A percentile compares a stretch with the other conserved stretches of the same genome.
phyloP scores from a whole-genome alignment of 2,797 vertebrate species.

The Lepus townsendii region DNA sequence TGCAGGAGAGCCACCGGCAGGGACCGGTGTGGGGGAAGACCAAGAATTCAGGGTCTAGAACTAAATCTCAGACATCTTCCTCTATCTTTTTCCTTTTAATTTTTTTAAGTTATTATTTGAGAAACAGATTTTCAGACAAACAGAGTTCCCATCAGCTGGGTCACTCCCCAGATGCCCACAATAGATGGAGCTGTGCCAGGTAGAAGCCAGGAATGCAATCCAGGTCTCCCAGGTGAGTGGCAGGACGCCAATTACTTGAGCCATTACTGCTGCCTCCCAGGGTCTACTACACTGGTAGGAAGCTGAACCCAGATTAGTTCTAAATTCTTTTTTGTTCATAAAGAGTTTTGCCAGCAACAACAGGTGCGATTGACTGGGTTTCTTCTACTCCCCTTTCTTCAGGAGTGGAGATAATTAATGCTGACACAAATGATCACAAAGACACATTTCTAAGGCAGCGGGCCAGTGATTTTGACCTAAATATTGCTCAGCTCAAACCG shows the following conservation, averaged over 20 bases:
- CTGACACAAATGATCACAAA: slow-evolving; percentile 31
- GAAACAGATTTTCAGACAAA: too few species aligned
- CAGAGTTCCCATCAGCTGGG: too few species aligned
- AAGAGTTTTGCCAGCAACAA: neutral
- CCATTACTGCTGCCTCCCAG: too few species aligned
- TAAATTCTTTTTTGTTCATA: neutral
- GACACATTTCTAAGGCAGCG: neutral
- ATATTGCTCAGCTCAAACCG: neutral
- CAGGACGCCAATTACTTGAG: too few species aligned
- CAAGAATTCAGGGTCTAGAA: neutral
- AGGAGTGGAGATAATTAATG: neutral
- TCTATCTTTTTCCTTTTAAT: neutral
- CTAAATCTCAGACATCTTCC: neutral
- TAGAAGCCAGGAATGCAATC: too few species aligned
- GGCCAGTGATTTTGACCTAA: slow-evolving; percentile 53
- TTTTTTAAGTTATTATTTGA: neutral
- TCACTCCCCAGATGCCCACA: too few species aligned
- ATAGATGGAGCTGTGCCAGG: too few species aligned
- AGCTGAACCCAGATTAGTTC: neutral
- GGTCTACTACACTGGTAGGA: too few species aligned
- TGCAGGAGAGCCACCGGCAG: neutral
- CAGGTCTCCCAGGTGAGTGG: too few species aligned
- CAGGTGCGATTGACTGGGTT: too few species aligned
- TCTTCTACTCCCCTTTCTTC: neutral
- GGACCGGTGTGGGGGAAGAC: accelerated